Evolutionary conservation across 2,888 invertebrate genomes (phyloP).

Genomic region (Scrobipalpa costella): DNA sequence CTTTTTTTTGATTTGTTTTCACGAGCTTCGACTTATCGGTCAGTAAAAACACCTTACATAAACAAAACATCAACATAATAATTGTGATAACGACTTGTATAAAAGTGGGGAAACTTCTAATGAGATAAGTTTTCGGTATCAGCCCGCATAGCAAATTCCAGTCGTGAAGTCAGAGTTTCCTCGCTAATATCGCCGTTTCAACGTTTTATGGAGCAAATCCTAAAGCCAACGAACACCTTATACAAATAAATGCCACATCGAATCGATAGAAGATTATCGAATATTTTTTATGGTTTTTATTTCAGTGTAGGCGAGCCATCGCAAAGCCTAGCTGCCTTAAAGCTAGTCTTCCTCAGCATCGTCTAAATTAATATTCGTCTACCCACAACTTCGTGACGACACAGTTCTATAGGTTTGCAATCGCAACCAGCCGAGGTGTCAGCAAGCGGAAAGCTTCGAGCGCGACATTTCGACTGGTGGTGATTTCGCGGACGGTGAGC

Average conservation of each 20-base stretch:
- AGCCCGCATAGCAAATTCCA: conserved; percentile 47
- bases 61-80: conserved; percentile 10
- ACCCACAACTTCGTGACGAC: conserved; percentile 49
- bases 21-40: no score
- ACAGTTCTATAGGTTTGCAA: conserved; percentile 33
- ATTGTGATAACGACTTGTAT: conserved; percentile 38
- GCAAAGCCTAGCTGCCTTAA: conserved; percentile 66
- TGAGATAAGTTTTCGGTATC: conserved; percentile 52
- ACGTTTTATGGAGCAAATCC: not conserved
- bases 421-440: conserved; percentile 9
- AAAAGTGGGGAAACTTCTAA: conserved; percentile 42
- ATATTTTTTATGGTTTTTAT: not conserved
- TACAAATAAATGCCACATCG: conserved; percentile 1
- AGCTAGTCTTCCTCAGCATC: conserved; percentile 63
- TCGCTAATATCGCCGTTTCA: not conserved
- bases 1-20: no score
- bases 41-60: not conserved
- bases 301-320: conserved; percentile 68
- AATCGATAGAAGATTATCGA: not conserved
- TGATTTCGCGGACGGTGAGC: conserved; percentile 24
- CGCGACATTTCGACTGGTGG: conserved; percentile 8
- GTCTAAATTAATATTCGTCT: conserved; percentile 67
- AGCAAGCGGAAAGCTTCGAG: not conserved
- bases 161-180: conserved; percentile 3
- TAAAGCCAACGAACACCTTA: not conserved